Conservation (phyloP, 2,113 vertebrate species). For the Psittacara wagleri region DNA sequence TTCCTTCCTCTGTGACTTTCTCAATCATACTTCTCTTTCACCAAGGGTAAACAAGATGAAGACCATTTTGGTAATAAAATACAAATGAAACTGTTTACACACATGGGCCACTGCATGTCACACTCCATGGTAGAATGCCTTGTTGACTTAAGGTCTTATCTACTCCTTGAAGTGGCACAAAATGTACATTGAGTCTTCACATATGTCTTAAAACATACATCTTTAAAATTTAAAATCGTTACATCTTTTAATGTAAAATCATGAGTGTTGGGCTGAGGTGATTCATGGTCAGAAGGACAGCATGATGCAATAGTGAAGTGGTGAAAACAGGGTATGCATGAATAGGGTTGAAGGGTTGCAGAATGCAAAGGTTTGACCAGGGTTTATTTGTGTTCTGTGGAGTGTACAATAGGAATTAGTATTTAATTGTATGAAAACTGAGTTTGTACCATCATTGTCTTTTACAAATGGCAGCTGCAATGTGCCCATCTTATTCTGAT, state of each 20-base stretch:
- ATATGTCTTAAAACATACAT: neutral
- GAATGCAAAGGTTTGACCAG: neutral
- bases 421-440: neutral
- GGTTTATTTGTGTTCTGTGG: neutral
- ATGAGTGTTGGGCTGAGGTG: neutral
- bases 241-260: neutral
- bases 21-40: neutral
- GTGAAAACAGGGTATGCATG: neutral
- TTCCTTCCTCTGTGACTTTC: neutral
- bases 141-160: neutral
- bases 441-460: neutral
- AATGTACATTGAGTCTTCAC: neutral
- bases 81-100: neutral
- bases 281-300: neutral
- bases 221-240: neutral
- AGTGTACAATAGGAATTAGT: neutral
- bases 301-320: neutral
- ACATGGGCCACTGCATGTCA: neutral
- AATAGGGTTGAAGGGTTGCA: neutral
- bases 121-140: neutral
- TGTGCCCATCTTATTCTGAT: neutral
- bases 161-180: neutral
- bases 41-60: neutral
- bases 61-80: neutral
- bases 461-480: neutral